These are phyloP conservation scores for Venusia cambrica DNA, from an alignment of 2,888 invertebrate genomes.

Conservation along the genomic window DNA sequence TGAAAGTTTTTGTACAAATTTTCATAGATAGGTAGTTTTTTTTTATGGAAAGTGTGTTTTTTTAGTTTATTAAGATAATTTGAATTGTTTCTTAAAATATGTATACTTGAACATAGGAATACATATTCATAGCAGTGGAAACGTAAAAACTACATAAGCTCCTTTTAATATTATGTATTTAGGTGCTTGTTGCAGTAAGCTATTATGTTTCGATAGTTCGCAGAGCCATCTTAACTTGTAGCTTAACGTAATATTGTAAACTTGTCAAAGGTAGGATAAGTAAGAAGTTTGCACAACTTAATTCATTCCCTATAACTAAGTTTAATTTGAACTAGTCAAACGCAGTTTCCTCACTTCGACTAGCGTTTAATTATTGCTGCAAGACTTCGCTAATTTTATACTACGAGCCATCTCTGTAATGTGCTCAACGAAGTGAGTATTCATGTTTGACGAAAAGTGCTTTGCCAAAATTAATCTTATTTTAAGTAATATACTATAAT, in stretches of 20 bases:
- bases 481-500: too few relatives aligned
- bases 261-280: slow-evolving; percentile 38
- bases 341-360: slow-evolving; percentile 46
- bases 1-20: too few relatives aligned
- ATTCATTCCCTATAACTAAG: slow-evolving; percentile 61
- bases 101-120: too few relatives aligned
- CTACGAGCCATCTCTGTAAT: slow-evolving; percentile 53
- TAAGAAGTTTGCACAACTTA: slow-evolving; percentile 51
- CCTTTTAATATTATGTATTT: too few relatives aligned
- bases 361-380: slow-evolving; percentile 63
- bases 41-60: too few relatives aligned
- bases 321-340: slow-evolving; percentile 67
- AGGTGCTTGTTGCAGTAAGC: too few relatives aligned
- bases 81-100: too few relatives aligned
- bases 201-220: too few relatives aligned
- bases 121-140: too few relatives aligned
- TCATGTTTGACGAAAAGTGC: slow-evolving; percentile 27
- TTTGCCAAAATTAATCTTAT: neutral
- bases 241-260: slow-evolving; percentile 27
- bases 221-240: slow-evolving; percentile 11
- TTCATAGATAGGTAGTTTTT: too few relatives aligned
- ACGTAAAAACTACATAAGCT: too few relatives aligned
- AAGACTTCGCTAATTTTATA: slow-evolving; percentile 66
- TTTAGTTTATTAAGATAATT: too few relatives aligned
- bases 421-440: slow-evolving; percentile 43